Evolutionary conservation across 1,140 invertebrate species (phyloP), one percentile per base, ranked within the genome.

Genomic region (Linepithema humile): DNA sequence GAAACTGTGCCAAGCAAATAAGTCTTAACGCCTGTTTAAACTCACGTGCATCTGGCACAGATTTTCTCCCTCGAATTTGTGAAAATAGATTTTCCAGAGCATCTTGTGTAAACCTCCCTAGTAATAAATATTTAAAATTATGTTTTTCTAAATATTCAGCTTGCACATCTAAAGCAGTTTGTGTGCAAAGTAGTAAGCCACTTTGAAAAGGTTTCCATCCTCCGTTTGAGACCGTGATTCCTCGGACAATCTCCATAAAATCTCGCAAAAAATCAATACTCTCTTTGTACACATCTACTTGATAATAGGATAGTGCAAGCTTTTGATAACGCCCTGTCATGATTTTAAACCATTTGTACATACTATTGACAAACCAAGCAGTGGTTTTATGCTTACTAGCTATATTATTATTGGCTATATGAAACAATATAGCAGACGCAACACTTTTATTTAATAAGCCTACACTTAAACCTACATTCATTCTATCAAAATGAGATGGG

Each of bases 1-100:
- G 64, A 3, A n/a, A 67, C n/a, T 67, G 64, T 32, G 64, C 45
- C n/a, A 67, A 48, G 29, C 43, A 48, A 29, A 67, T 15, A 29
- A 67, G 26, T 48, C 40, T 67, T 29, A 67, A 67, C 6, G 23
- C 1, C 1, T 45, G 15, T 32, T 69, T 69, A 69, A 69, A 69
- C 15, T 64, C 62, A 12, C 62, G 38, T 1, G 20, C 35, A 23
- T 43, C 62, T 1, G 62, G 62, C 43, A 64, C 35, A 1, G 35
- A 64, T 43, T 64, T 67, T 67, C 26, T 67, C 4, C 1, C 40
- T 67, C 64, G 15, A 3, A 67, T 67, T 6, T 7, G 0, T 2
- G 64, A 67, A 67, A 67, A 67, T 67, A 67, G 7, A 29, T 67
- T 67, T 67, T 67, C 64, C 10, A 67, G 29, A 0, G 64, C 64